Evolutionary conservation across 2,113 vertebrate genomes (phyloP).

Genomic region (Rhea americana): DNA sequence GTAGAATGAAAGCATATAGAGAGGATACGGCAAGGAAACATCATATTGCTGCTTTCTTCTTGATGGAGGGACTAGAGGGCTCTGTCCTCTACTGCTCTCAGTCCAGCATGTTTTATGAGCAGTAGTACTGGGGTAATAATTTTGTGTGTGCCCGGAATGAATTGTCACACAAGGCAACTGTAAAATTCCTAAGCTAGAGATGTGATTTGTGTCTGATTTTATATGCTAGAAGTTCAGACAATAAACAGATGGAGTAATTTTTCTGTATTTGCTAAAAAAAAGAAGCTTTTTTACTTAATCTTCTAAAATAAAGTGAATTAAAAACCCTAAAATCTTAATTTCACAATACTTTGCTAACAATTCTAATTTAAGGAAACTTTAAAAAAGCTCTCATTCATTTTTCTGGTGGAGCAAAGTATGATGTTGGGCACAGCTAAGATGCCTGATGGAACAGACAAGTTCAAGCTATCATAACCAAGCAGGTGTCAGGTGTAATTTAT

Average conservation of each 20-base stretch:
- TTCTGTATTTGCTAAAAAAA: background rate
- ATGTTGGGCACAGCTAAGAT: background rate
- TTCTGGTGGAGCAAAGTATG: background rate
- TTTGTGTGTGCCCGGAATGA: background rate
- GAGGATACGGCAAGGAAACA: background rate
- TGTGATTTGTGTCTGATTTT: background rate
- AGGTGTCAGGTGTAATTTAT: background rate
- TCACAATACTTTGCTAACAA: accelerated
- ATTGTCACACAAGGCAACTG: background rate
- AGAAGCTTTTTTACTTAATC: background rate
- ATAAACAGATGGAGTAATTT: background rate
- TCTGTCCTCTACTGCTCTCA: background rate
- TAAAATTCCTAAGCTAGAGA: background rate
- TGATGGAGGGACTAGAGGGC: background rate
- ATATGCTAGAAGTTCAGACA: background rate
- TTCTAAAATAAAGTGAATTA: background rate
- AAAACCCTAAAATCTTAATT: background rate
- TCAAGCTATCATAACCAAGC: background rate
- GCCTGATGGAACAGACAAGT: background rate
- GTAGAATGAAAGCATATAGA: background rate
- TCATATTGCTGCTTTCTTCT: background rate
- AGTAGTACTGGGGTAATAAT: background rate
- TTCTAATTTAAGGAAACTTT: background rate
- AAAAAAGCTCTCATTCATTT: background rate
- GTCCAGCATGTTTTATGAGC: background rate